A percentile compares a stretch with the other conserved stretches of the same genome.
phyloP scores from a whole-genome alignment of 2,797 vertebrate species.

The Takifugu rubripes region DNA sequence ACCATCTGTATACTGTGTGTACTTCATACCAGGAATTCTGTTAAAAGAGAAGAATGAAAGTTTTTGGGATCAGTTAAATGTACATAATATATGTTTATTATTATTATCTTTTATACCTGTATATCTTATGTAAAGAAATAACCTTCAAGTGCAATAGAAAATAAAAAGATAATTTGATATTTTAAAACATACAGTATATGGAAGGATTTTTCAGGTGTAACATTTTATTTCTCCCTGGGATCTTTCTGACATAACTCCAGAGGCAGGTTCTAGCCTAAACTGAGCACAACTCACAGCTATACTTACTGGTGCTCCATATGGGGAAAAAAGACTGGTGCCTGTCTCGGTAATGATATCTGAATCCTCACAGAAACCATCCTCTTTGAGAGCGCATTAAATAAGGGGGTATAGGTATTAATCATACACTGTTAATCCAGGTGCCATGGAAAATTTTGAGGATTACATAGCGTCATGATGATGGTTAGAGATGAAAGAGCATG shows the following conservation, averaged over 20 bases:
- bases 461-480: constrained; percentile 17
- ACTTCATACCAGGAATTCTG: constrained; percentile 63
- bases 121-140: constrained; percentile 78
- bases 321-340: constrained; percentile 2
- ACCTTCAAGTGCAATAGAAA: constrained; percentile 84
- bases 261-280: constrained; percentile 38
- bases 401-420: constrained; percentile 24
- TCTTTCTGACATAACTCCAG: constrained; percentile 44
- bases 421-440: constrained; percentile 43
- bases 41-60: constrained; percentile 62
- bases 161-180: constrained; percentile 73
- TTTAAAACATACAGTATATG: constrained; percentile 53
- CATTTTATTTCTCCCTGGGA: constrained; percentile 52
- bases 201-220: constrained; percentile 70
- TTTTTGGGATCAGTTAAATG: constrained; percentile 70
- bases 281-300: constrained; percentile 39
- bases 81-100: constrained; percentile 67
- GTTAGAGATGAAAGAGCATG: constrained; percentile 23
- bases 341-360: constrained; percentile 10
- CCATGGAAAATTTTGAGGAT: constrained; percentile 51
- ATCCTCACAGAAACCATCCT: constrained; percentile 30
- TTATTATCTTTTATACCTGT: constrained; percentile 74
- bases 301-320: constrained; percentile 28
- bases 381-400: constrained; percentile 26
- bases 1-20: constrained; percentile 70